Base-by-base conservation (phyloP, 2,888 invertebrate genomes). In the Zygothrica quintamaculata region DNA sequence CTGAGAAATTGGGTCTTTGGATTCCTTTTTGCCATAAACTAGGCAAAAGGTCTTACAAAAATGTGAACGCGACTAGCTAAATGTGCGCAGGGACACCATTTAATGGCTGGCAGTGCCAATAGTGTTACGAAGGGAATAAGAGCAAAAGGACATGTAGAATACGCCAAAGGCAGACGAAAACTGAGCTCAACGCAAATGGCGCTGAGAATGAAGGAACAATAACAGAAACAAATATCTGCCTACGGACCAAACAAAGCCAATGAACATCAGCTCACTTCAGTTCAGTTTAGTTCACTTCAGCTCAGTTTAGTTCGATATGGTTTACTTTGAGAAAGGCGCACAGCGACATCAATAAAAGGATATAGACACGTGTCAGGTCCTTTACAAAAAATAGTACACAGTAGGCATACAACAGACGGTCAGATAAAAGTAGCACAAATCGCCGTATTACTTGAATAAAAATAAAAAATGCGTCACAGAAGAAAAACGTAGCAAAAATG, bases 151-250 rank as follows among this genome's bases (percentile, higher is more conserved):
- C 15, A 11, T 1, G 22, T 25, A 33, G 2, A 47, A 31, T 51
- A 36, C 12, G 42, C 44, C 39, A 36, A 9, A 12, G 37, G 40
- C 48, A 50, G 13, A 53, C n/a, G 62, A 47, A 52, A 52, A 50
- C 52, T 37, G 51, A 53, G 74, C 65, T 68, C 70, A 44, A 51
- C 58, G 48, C 65, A 72, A 65, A 72, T 57, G 61, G 61, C 59
- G 67, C 58, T 56, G 77, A 60, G 84, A 64, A 76, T 60, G 64
- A 66, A 64, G 74, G 77, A 80, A 84, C 74, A 77, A 86, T 73
- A 87, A 87, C 87, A 84, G 84, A 80, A 73, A 61, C 62, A 84
- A 79, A 84, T 69, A 84, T 66, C 66, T 66, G 74, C 59, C 66
- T 47, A 44, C 50, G 42, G 36, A 50, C 52, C 51, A n/a, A 42